Conservation (phyloP, 2,797 vertebrate species). For the Gobionotothen gibberifrons region DNA sequence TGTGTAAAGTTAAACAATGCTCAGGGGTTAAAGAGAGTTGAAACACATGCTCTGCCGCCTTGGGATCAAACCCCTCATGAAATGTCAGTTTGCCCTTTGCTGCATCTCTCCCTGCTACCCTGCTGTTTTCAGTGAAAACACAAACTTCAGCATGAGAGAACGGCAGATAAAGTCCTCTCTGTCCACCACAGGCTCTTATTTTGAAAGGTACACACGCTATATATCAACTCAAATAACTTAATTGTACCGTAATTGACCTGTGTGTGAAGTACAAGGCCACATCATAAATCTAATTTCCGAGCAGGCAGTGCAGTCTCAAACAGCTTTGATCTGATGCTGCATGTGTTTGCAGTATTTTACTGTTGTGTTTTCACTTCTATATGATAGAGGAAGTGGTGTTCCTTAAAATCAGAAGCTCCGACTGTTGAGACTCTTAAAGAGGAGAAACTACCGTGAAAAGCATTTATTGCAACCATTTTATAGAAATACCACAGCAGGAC, state of each 20-base stretch:
- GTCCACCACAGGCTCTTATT: slow-evolving; percentile 4
- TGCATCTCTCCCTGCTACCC: slow-evolving; percentile 10
- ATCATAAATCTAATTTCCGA: not conserved
- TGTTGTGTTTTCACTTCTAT: not conserved
- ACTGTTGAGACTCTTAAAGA: not conserved
- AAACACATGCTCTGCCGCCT: not conserved
- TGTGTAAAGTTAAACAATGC: not conserved
- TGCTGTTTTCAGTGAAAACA: slow-evolving; percentile 13
- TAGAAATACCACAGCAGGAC: not conserved
- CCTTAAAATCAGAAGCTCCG: not conserved
- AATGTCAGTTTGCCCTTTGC: not conserved
- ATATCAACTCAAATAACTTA: not conserved
- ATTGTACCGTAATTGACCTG: not conserved
- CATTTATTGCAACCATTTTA: slow-evolving; percentile 7
- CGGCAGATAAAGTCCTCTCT: not conserved
- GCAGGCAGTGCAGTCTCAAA: not conserved
- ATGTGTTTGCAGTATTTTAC: not conserved
- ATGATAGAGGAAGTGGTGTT: not conserved
- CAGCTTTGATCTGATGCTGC: not conserved
- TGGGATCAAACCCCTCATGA: slow-evolving; percentile 9
- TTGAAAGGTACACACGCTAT: not conserved
- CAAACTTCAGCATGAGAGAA: not conserved
- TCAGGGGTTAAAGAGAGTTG: not conserved
- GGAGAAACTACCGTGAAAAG: slow-evolving; percentile 12
- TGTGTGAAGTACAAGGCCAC: not conserved